Conservation (phyloP, 1,140 invertebrate genomes). For the Holotrichia oblita region DNA sequence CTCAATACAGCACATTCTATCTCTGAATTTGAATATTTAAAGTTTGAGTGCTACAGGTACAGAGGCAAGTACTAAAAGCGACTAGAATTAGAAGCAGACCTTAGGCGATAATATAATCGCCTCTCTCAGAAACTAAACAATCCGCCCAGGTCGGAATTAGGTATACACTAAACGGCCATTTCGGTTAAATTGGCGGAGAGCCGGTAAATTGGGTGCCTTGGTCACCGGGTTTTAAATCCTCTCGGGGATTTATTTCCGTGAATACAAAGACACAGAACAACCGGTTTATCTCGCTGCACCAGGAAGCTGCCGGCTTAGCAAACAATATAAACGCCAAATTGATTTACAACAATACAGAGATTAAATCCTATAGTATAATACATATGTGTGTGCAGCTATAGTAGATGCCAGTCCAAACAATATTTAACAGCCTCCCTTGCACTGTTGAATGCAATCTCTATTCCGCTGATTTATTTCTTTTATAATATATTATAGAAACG, state of each 20-base stretch:
- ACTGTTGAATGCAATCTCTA: too few relatives aligned
- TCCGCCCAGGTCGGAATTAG: not conserved
- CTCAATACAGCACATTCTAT: not conserved
- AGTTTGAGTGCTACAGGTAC: not conserved
- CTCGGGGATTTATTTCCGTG: conserved; percentile 15
- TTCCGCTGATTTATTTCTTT: too few relatives aligned
- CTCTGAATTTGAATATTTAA: not conserved
- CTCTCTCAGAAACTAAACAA: not conserved
- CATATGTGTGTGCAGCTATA: not conserved
- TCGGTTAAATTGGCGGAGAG: conserved; percentile 15
- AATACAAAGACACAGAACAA: conserved; percentile 5
- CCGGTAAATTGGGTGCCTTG: conserved; percentile 19
- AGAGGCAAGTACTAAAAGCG: not conserved
- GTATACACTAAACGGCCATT: conserved; percentile 9
- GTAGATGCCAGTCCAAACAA: too few relatives aligned
- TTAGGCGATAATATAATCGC: not conserved
- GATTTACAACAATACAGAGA: conserved; percentile 13
- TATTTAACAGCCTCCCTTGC: too few relatives aligned
- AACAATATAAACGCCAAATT: conserved; percentile 17
- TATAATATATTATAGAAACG: too few relatives aligned
- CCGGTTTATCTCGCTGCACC: conserved; percentile 18
- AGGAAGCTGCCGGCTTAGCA: conserved; percentile 9
- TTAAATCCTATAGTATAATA: conserved; percentile 14
- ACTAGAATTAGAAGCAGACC: not conserved
- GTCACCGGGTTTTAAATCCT: conserved; percentile 19